Evolutionary conservation across 2,888 invertebrate genomes (phyloP).

Genomic region (Suillia variegata): DNA sequence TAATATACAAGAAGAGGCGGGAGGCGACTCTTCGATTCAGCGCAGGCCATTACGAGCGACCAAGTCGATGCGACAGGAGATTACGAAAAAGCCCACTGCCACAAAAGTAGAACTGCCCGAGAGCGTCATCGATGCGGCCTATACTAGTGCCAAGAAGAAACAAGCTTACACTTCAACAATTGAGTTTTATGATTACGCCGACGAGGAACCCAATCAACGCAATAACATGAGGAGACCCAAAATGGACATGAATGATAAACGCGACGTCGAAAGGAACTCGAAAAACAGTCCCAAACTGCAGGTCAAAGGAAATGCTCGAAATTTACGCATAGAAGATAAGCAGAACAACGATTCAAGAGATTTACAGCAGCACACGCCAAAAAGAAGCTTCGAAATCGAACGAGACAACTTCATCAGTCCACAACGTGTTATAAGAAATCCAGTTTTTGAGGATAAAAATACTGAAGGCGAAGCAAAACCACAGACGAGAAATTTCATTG

Average conservation of each 20-base stretch:
- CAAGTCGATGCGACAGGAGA: slow-evolving; percentile 30
- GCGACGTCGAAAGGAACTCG: slow-evolving; percentile 51
- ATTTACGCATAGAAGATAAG: slow-evolving; percentile 38
- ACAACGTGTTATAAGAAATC: neutral
- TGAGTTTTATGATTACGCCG: slow-evolving; percentile 56
- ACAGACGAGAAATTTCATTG: neutral
- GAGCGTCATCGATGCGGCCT: slow-evolving; percentile 31
- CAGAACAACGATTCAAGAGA: slow-evolving; percentile 12
- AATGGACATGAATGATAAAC: slow-evolving; percentile 56
- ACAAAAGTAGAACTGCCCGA: slow-evolving; percentile 31
- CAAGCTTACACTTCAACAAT: slow-evolving; percentile 56
- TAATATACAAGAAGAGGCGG: slow-evolving; percentile 39
- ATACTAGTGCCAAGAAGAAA: slow-evolving; percentile 43
- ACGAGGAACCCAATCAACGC: slow-evolving; percentile 36
- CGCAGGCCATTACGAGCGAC: neutral
- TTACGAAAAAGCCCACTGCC: slow-evolving; percentile 45
- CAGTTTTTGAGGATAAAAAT: neutral
- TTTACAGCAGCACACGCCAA: no score
- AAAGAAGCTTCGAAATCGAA: neutral
- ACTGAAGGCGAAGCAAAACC: no score
- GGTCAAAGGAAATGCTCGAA: slow-evolving; percentile 47
- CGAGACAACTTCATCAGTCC: neutral
- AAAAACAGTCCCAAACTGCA: slow-evolving; percentile 58
- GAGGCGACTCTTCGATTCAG: neutral
- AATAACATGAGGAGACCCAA: slow-evolving; percentile 48